phyloP scores from a whole-genome alignment of 2,113 vertebrate species.

The Panurus biarmicus region DNA sequence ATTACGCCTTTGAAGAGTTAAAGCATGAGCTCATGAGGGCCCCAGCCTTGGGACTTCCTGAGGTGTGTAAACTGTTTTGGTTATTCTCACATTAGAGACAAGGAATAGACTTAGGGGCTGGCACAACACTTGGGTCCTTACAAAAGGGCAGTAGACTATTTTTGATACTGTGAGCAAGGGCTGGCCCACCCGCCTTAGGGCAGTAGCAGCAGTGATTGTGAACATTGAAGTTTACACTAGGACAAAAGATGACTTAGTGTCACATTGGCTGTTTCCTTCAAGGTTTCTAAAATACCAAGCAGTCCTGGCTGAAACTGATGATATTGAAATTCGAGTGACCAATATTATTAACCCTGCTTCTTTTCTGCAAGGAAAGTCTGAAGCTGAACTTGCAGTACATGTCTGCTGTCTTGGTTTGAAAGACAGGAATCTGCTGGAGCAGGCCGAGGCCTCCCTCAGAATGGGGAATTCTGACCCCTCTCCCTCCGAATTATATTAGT shows the following conservation, averaged over 20 bases:
- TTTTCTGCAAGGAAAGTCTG: not conserved
- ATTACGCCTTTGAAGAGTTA: too few species aligned
- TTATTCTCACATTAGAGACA: not conserved
- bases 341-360: not conserved
- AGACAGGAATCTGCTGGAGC: too few species aligned
- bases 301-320: not conserved
- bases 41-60: not conserved
- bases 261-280: not conserved
- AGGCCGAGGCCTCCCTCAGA: too few species aligned
- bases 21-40: too few species aligned
- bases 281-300: not conserved
- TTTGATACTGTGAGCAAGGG: not conserved
- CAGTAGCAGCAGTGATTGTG: not conserved
- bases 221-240: not conserved
- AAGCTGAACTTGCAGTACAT: not conserved
- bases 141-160: not conserved
- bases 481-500: too few species aligned
- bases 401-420: too few species aligned
- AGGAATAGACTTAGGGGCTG: not conserved
- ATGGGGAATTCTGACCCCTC: too few species aligned
- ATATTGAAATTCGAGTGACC: not conserved
- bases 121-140: not conserved
- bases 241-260: not conserved
- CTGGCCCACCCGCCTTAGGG: not conserved
- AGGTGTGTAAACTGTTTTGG: not conserved